Evolutionary conservation across 64 coral and sea anemone genomes (phyloP).

Genomic region (Cladopsammia gracilis): DNA sequence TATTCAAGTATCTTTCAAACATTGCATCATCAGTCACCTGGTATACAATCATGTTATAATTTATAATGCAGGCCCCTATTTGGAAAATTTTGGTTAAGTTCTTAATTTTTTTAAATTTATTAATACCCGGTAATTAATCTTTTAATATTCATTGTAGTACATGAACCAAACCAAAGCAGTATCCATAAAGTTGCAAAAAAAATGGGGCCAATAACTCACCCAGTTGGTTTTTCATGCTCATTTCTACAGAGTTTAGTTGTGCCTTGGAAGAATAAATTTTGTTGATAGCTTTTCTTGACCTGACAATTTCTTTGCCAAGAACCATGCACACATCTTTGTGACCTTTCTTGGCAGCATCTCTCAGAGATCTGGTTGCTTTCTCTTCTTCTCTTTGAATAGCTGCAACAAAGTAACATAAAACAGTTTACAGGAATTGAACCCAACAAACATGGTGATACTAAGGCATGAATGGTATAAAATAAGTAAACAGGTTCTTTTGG

Average conservation of each 20-base stretch:
- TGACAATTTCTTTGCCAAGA: slow-evolving; percentile 89
- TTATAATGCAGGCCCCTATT: no score
- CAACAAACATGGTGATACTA: no score
- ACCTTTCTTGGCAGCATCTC: slow-evolving; percentile 94
- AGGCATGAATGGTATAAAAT: no score
- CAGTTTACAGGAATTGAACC: no score
- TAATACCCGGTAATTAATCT: no score
- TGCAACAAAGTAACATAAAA: neutral
- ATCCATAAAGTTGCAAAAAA: neutral
- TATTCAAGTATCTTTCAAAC: no score
- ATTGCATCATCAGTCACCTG: no score
- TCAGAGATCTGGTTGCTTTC: slow-evolving; percentile 81
- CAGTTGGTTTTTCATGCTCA: slow-evolving; percentile 96
- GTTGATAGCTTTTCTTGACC: slow-evolving; percentile 89
- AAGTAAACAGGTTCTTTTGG: no score
- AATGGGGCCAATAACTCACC: slow-evolving; percentile 43
- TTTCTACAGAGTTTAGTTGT: slow-evolving; percentile 97
- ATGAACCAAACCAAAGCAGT: neutral
- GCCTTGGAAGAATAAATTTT: slow-evolving; percentile 97
- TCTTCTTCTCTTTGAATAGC: slow-evolving; percentile 90
- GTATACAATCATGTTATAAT: no score
- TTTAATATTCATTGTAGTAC: no score
- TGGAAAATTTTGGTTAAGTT: no score
- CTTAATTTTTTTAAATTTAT: no score
- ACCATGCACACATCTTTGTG: slow-evolving; percentile 86